Evolutionary conservation across 2,797 vertebrate genomes (phyloP).

Genomic region (Prionace glauca): DNA sequence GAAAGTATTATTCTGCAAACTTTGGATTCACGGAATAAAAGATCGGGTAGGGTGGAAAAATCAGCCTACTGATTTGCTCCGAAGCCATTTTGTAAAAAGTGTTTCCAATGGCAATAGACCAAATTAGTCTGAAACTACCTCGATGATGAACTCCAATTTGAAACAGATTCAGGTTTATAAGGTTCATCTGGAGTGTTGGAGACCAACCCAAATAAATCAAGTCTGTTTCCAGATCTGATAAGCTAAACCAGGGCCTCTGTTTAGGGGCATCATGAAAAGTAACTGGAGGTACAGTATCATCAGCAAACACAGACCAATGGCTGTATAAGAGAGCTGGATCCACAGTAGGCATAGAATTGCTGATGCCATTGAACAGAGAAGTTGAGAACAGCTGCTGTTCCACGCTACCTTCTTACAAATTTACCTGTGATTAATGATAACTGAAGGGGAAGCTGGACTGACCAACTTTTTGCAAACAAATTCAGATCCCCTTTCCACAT

Average conservation of each 20-base stretch:
- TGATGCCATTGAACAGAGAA: conserved; percentile 42
- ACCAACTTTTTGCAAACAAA: no score
- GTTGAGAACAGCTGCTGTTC: conserved; percentile 48
- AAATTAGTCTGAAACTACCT: no score
- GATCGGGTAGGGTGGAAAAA: not conserved
- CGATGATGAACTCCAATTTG: no score
- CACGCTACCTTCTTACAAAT: conserved; percentile 43
- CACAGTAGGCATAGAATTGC: not conserved
- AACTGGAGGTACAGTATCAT: conserved; percentile 39
- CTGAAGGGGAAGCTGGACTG: no score
- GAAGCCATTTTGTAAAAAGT: no score
- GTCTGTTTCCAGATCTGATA: no score
- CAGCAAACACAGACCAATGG: conserved; percentile 43
- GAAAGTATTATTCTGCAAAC: not conserved
- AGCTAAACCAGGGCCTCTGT: conserved; percentile 39
- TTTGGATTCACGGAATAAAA: not conserved
- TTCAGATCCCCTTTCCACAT: no score
- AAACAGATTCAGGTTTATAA: no score
- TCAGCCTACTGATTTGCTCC: no score
- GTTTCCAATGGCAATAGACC: no score
- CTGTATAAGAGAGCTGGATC: conserved; percentile 44
- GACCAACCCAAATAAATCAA: no score
- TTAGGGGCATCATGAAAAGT: conserved; percentile 44
- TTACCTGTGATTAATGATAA: conserved; percentile 41
- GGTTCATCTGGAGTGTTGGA: no score